Percentiles rank a stretch among this genome's conserved stretches.
Conservation (phyloP, 92 coral and sea anemone species). For the Chrysogorgia sp. region DNA sequence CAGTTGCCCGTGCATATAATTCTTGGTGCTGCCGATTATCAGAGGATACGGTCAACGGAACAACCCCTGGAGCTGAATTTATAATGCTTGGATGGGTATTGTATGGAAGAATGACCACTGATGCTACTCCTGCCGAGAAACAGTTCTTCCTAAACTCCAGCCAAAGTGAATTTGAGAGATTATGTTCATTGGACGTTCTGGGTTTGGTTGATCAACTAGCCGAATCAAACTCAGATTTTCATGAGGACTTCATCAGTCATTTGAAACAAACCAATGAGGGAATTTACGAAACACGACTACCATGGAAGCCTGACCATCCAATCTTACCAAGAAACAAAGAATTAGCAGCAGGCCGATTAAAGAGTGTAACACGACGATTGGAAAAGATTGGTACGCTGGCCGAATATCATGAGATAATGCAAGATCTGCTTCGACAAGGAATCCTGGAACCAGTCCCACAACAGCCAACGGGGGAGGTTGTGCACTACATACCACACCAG, state of each 20-base stretch:
- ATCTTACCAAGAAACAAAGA: slow-evolving; percentile 60
- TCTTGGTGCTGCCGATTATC: slow-evolving; percentile 60
- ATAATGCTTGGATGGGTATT: slow-evolving; percentile 66
- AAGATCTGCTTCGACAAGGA: slow-evolving; percentile 4
- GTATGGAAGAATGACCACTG: slow-evolving; percentile 34
- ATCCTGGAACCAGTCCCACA: slow-evolving; percentile 57
- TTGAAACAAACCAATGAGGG: slow-evolving; percentile 54
- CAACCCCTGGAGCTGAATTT: slow-evolving; percentile 67
- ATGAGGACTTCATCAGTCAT: slow-evolving; percentile 61
- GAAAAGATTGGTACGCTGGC: slow-evolving; percentile 40
- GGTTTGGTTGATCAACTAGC: slow-evolving; percentile 53
- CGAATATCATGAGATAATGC: slow-evolving; percentile 1
- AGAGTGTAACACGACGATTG: slow-evolving; percentile 53
- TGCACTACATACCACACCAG: slow-evolving; percentile 58
- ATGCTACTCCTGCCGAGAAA: slow-evolving; percentile 63
- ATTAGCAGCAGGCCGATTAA: slow-evolving; percentile 55
- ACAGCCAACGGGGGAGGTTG: slow-evolving; percentile 30
- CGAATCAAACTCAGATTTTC: slow-evolving; percentile 6
- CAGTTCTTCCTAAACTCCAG: slow-evolving; percentile 58
- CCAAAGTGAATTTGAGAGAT: slow-evolving; percentile 60
- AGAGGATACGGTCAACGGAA: slow-evolving; percentile 60
- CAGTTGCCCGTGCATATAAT: slow-evolving; percentile 55
- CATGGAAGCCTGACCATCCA: slow-evolving; percentile 68
- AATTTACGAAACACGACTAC: slow-evolving; percentile 58
- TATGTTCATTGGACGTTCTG: slow-evolving; percentile 71